phyloP scores from a whole-genome alignment of 2,113 vertebrate genomes.

The Megaleporinus macrocephalus region DNA sequence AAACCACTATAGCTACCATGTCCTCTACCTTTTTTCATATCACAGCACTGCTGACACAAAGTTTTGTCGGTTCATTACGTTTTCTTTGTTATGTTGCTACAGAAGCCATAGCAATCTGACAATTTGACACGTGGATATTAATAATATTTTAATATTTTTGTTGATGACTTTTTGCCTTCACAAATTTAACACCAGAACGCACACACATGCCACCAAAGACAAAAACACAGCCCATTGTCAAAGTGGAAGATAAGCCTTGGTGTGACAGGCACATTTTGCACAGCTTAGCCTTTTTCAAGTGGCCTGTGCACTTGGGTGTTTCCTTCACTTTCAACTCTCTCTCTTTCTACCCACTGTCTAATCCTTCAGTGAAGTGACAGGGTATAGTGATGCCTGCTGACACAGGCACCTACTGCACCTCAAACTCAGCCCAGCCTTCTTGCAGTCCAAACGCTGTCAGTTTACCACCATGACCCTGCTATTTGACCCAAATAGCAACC shows the following conservation, averaged over 20 bases:
- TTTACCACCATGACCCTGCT: not conserved
- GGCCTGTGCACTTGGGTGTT: not conserved
- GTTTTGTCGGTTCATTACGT: no score
- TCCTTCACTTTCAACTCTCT: not conserved
- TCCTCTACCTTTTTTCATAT: no score
- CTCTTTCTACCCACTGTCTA: not conserved
- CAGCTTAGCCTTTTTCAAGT: not conserved
- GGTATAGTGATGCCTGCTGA: not conserved
- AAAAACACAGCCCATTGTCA: not conserved
- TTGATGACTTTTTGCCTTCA: no score
- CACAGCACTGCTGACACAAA: no score
- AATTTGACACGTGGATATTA: no score
- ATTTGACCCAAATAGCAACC: not conserved
- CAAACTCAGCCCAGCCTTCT: no score
- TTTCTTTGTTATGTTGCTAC: no score
- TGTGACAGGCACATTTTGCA: conserved; percentile 5
- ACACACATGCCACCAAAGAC: not conserved
- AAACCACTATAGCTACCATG: no score
- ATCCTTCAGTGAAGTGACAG: conserved; percentile 10
- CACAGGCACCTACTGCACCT: conserved; percentile 15
- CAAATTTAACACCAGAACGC: not conserved
- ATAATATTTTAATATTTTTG: no score
- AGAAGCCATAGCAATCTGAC: no score
- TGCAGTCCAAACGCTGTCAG: not conserved
- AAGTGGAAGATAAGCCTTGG: not conserved